Evolutionary conservation across 2,797 vertebrate species (phyloP), one percentile per base, ranked within the genome.

Genomic region (Platyrinchus mystaceus): DNA sequence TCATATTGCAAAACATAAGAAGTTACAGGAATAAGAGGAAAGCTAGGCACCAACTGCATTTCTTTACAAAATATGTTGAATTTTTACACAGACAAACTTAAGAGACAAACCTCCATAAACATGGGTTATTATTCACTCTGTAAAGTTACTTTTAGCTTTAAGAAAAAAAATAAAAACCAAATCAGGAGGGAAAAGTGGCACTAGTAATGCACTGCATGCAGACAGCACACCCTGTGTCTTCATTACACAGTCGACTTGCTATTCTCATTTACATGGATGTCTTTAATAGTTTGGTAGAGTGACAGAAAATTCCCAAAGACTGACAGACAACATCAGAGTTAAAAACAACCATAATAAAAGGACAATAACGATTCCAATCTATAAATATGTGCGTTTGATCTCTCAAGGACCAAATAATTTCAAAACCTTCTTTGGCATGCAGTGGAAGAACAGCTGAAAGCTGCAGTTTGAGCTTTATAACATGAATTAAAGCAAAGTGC

Each of bases 241-340:
- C 4, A 6, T 24, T 39, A 36, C 1, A 2, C 4, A 32, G 10
- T 37, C n/a, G 50, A 3, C 7, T 43, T 34, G 49, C n/a, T 43
- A 0, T 24, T 56, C 24, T 36, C 46, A 24, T 56, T 56, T 69
- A 43, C 79, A 43, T 19, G 60, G 41, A 26, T 23, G 27, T 17
- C 36, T 55, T n/a, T 8, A 39, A 59, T 30, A 47, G 6, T 11
- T 69, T 68, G 34, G 18, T 19, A 66, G 16, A 20, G 15, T 24
- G 36, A n/a, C 44, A 82, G 46, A 32, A 63, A 52, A 56, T 34
- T 83, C 59, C 80, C 47, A 21, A 22, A 85, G 39, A 46, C 28
- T 62, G 43, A 50, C 44, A 67, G 32, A 50, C 11, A 56, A 4
- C 21, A 32, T 6, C n/a, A 41, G 4, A 23, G 9, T 43, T 41